Base-by-base conservation (phyloP, 1,140 invertebrate species). In the Lethocerus indicus region DNA sequence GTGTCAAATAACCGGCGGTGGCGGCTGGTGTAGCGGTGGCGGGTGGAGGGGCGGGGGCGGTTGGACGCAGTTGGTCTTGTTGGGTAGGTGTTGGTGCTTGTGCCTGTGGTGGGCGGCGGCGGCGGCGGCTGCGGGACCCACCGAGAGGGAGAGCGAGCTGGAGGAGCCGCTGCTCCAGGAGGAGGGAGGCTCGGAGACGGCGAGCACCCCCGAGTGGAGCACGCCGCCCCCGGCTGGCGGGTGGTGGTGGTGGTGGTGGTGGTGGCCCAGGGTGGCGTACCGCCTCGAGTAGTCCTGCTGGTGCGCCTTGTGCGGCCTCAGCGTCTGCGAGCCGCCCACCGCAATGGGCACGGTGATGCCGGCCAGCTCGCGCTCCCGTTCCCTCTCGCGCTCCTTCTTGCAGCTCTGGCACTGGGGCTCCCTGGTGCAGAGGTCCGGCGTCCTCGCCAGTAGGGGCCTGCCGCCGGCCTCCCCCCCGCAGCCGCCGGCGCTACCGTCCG, bases 1-100 rank as follows among this genome's bases (percentile, higher is more conserved):
- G 40, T 53, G 52, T 53, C 52, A 53, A 49, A 47, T 49, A 47
- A 41, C 18, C 28, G 47, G 44, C 5, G 35, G 52, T 1, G 52
- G 47, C 40, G 47, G 47, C 3, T 25, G n/a, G 4, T 28, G 26
- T 18, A 37, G 45, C 18, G n/a, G 42, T 18, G 41, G 46, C 23
- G 29, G 14, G 26, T 18, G 39, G 28, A 14, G 35, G 36, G 12
- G 45, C 21, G 35, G 18, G 50, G 45, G 49, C 49, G 21, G 44
- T n/a, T n/a, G n/a, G n/a, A n/a, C n/a, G n/a, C n/a, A n/a, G n/a
- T n/a, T n/a, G n/a, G n/a, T n/a, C n/a, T n/a, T n/a, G n/a, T n/a
- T n/a, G n/a, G n/a, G n/a, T n/a, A n/a, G n/a, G n/a, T n/a, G n/a
- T n/a, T n/a, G n/a, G n/a, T n/a, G n/a, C n/a, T n/a, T n/a, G n/a